A percentile compares a stretch with the other conserved stretches of the same genome.
These are phyloP conservation scores for Coelinius sp. DNA, from an alignment of 2,888 invertebrate genomes.

Conservation along the genomic window DNA sequence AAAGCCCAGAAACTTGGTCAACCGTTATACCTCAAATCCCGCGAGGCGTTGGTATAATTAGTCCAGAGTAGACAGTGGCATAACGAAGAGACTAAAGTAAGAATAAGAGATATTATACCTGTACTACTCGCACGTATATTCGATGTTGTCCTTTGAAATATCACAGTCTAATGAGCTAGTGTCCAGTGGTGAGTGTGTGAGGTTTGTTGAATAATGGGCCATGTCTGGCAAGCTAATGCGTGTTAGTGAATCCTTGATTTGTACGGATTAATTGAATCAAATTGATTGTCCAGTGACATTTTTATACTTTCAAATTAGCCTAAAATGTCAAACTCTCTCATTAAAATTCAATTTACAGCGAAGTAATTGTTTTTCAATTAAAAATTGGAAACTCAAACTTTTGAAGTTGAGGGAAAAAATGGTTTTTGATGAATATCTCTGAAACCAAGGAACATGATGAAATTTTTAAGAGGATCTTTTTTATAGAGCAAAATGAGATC, in stretches of 20 bases:
- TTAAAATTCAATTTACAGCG: no score
- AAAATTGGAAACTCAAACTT: no score
- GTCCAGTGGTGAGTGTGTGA: constrained; percentile 32
- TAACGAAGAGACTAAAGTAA: neutral
- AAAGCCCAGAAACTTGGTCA: constrained; percentile 24
- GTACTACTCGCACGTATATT: constrained; percentile 37
- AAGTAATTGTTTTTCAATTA: no score
- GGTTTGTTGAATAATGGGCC: constrained; percentile 49
- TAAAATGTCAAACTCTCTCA: neutral
- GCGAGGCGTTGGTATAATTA: constrained; percentile 20
- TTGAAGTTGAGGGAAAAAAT: no score
- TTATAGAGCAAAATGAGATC: no score
- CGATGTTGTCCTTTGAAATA: constrained; percentile 53
- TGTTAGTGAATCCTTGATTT: constrained; percentile 38
- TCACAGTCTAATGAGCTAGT: constrained; percentile 52
- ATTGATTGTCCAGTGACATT: constrained; percentile 40
- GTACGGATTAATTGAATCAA: constrained; percentile 47
- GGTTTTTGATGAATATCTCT: no score
- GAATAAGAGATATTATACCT: constrained; percentile 18
- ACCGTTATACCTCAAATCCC: constrained; percentile 17
- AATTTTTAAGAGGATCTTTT: no score
- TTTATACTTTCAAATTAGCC: neutral
- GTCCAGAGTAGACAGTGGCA: constrained; percentile 21
- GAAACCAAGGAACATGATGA: no score
- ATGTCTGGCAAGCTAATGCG: neutral